phyloP scores from a whole-genome alignment of 2,888 invertebrate species.

The Acanthosepion pharaonis region DNA sequence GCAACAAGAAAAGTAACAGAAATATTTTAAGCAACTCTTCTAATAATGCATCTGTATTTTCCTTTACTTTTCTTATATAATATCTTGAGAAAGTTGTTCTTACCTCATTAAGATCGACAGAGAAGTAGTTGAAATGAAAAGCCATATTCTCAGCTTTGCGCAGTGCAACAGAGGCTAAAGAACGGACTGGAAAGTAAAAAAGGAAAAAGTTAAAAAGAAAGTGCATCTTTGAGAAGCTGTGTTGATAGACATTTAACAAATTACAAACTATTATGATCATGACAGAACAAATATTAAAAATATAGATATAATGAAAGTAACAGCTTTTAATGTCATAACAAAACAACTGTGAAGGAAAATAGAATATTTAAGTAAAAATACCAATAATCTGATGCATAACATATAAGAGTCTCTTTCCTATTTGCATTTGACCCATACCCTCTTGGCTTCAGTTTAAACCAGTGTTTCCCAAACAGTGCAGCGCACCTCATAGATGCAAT shows the following conservation, averaged over 20 bases:
- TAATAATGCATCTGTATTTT: background rate
- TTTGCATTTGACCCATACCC: too few relatives aligned
- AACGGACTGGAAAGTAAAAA: slow-evolving; percentile 80
- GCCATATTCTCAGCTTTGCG: slow-evolving; percentile 84
- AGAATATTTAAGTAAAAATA: too few relatives aligned
- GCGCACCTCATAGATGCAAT: too few relatives aligned
- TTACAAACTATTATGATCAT: background rate
- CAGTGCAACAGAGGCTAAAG: slow-evolving; percentile 92
- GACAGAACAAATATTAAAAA: background rate
- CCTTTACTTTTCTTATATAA: background rate
- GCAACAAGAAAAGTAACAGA: too few relatives aligned
- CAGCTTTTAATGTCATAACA: too few relatives aligned
- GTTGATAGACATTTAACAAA: background rate
- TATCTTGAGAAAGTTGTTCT: background rate
- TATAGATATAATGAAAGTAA: background rate
- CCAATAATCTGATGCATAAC: too few relatives aligned
- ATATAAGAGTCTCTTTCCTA: too few relatives aligned
- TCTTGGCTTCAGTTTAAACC: too few relatives aligned
- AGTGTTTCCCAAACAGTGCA: too few relatives aligned
- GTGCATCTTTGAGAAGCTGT: background rate
- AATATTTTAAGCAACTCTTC: too few relatives aligned
- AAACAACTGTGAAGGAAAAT: too few relatives aligned
- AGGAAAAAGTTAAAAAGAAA: background rate
- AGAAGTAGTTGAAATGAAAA: slow-evolving; percentile 91
- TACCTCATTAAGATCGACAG: slow-evolving; percentile 88